Evolutionary conservation across 1,140 invertebrate genomes (phyloP), one percentile per base, ranked within the genome.

Genomic region (Heliconius melpomene): DNA sequence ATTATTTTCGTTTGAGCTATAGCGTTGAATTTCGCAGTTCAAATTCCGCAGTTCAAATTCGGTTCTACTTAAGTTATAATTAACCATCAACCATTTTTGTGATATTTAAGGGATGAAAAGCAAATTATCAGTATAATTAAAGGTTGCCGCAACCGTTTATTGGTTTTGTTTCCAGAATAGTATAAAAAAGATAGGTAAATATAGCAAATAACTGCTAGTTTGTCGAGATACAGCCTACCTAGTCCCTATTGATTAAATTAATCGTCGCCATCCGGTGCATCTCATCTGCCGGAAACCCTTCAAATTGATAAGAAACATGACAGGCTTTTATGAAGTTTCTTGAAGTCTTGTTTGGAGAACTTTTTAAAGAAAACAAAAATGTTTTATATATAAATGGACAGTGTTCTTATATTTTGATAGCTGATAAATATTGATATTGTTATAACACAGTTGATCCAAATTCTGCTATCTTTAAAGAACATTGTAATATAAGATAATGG

Each of bases 231-330:
- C 8, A 23, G 23, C 26, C 23, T 66, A 29, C 60, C 20, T 26
- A 26, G 26, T 66, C 23, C 29, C 5, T 29, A 29, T 18, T 16
- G 9, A 66, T 13, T 66, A 84, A 85, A 89, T 88, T 87, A 88
- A 91, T 89, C 86, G 85, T 83, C 87, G 80, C 83, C 89, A 89
- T 90, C 89, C 89, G 89, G 87, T 72, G 66, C 13, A 38, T 78
- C 85, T 90, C 80, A 77, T 88, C 82, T 79, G 77, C 88, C 89
- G 89, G 89, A 92, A 87, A 85, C 60, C 83, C 80, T 83, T 83
- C 80, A 81, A 79, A 84, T 84, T 85, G 86, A 87, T 70, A 66
- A 75, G 40, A 38, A 78, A 72, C 50, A 32, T 40, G 52, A 57
- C 8, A 57, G 50, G 74, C 70, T 60, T 26, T 75, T 66, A 60